These are phyloP conservation scores for Ectemnius cavifrons DNA, from an alignment of 2,888 invertebrate genomes.

Conservation along the genomic window DNA sequence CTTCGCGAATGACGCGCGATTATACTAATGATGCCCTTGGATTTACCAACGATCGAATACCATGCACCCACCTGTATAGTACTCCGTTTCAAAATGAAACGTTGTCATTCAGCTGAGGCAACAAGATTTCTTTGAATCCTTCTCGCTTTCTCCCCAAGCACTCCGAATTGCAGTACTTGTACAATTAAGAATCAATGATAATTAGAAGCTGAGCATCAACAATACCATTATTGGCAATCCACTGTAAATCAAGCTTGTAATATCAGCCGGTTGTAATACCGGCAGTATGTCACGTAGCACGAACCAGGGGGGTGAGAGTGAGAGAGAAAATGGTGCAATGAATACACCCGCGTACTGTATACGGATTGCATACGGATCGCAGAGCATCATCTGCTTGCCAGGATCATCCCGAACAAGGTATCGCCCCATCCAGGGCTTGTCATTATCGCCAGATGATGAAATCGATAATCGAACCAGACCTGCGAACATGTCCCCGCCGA, in stretches of 20 bases:
- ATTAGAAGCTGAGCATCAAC: conserved; percentile 19
- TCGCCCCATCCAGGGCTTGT: conserved; percentile 63
- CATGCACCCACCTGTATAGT: neutral
- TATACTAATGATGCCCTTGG: conserved; percentile 51
- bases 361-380: conserved; percentile 44
- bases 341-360: conserved; percentile 45
- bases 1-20: conserved; percentile 51
- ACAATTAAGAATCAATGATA: neutral
- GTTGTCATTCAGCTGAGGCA: no score
- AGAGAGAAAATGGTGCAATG: conserved; percentile 28
- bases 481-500: conserved; percentile 44
- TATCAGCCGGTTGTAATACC: no score
- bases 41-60: conserved; percentile 24
- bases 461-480: conserved; percentile 68
- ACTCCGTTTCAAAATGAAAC: no score
- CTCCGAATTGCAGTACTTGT: conserved; percentile 11
- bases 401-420: conserved; percentile 57
- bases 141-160: no score
- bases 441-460: conserved; percentile 68
- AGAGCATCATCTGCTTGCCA: conserved; percentile 42
- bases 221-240: conserved; percentile 34
- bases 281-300: no score
- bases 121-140: no score
- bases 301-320: neutral
- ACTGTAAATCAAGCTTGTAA: no score